Conservation (phyloP, 2,888 invertebrate species). For the Macaria notata region DNA sequence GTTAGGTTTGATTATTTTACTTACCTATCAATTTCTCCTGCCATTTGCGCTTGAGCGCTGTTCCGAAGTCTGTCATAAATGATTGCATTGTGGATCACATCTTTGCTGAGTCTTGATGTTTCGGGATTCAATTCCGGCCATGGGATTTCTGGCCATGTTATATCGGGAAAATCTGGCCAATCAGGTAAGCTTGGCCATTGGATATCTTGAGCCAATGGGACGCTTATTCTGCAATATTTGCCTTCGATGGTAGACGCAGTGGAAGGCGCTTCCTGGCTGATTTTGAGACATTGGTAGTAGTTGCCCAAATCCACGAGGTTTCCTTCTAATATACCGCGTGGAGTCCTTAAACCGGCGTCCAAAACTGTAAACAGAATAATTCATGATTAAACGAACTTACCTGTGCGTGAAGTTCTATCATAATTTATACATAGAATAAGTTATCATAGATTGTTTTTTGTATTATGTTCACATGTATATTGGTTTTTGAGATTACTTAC, state of each 20-base stretch:
- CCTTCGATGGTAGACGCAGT: slow-evolving; percentile 47
- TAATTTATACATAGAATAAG: no score
- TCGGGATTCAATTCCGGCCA: slow-evolving; percentile 28
- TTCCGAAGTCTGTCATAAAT: slow-evolving; percentile 4
- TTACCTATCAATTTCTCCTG: slow-evolving; percentile 12
- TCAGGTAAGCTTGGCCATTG: slow-evolving; percentile 37
- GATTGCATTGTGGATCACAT: slow-evolving; percentile 5
- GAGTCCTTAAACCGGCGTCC: slow-evolving; percentile 55
- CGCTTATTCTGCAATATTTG: slow-evolving; percentile 57
- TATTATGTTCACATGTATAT: no score
- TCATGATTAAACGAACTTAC: no score
- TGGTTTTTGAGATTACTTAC: no score
- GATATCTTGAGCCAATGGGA: slow-evolving; percentile 46
- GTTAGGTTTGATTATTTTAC: background rate
- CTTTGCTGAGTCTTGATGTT: slow-evolving; percentile 19
- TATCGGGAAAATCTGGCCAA: slow-evolving; percentile 31
- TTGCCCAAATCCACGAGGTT: slow-evolving; percentile 54
- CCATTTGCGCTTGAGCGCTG: slow-evolving; percentile 10
- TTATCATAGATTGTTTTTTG: no score
- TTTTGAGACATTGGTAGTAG: slow-evolving; percentile 56
- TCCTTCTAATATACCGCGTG: slow-evolving; percentile 52
- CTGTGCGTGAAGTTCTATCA: no score
- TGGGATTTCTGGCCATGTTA: slow-evolving; percentile 20
- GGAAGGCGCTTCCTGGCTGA: slow-evolving; percentile 38
- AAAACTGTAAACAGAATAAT: slow-evolving; percentile 43